Evolutionary conservation across 2,797 vertebrate species (phyloP).

Genomic region (Myiotriccus ornatus): DNA sequence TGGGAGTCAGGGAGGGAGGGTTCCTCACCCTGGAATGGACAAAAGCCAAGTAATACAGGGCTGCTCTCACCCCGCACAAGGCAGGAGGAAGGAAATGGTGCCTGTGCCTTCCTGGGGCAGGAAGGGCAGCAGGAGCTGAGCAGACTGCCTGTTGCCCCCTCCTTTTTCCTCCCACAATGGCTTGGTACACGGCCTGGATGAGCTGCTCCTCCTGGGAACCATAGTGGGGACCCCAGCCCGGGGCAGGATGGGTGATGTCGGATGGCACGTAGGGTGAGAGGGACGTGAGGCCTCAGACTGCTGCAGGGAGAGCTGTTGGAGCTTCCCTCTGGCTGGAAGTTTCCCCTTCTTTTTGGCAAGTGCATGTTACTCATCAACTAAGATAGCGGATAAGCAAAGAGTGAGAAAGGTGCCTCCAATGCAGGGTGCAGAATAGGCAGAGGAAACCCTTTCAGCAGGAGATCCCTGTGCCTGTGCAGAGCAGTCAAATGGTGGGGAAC

Average conservation of each 20-base stretch:
- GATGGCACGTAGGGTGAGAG: not conserved
- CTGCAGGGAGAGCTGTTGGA: not conserved
- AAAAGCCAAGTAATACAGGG: not conserved
- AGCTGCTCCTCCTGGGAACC: not conserved
- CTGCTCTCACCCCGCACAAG: not conserved
- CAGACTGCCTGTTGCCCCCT: not conserved
- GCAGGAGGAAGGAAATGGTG: not conserved
- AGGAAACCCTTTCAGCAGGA: not conserved
- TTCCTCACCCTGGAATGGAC: not conserved
- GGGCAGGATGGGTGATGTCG: too few species aligned
- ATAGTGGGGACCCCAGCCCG: not conserved
- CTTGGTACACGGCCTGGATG: not conserved
- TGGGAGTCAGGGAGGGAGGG: not conserved
- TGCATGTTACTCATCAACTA: accelerated
- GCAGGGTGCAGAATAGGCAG: not conserved
- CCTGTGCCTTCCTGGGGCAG: not conserved
- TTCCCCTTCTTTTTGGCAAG: not conserved
- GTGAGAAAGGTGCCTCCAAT: not conserved
- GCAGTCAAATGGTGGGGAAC: not conserved
- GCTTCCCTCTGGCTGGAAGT: not conserved
- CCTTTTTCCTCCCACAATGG: not conserved
- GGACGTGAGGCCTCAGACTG: not conserved
- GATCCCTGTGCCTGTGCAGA: not conserved
- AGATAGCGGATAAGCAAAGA: not conserved
- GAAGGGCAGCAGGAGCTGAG: not conserved